These are phyloP conservation scores for Dendrolimus kikuchii DNA, from an alignment of 1,140 invertebrate genomes.

Conservation along the genomic window DNA sequence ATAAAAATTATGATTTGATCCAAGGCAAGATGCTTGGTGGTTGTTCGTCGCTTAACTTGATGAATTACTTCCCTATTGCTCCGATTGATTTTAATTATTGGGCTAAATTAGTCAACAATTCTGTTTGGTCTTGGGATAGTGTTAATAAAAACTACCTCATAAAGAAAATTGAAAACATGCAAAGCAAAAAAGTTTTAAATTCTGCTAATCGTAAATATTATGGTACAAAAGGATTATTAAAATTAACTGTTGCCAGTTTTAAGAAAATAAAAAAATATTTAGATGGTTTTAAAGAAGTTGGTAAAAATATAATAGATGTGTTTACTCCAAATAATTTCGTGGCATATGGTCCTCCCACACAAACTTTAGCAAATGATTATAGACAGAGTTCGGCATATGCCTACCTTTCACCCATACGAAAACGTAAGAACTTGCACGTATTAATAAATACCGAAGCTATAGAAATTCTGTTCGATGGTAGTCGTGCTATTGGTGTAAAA, in stretches of 20 bases:
- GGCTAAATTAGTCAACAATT: conserved; percentile 71
- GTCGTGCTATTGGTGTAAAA: conserved; percentile 59
- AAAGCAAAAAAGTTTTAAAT: conserved; percentile 11
- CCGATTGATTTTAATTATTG: conserved; percentile 74
- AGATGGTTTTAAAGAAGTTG: conserved; percentile 17
- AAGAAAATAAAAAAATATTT: conserved; percentile 5
- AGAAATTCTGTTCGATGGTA: conserved; percentile 75
- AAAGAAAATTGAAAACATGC: conserved; percentile 28
- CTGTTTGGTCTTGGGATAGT: conserved; percentile 82
- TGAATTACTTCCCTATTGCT: conserved; percentile 80
- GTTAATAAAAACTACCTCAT: conserved; percentile 40
- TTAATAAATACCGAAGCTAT: conserved; percentile 19
- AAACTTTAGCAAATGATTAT: conserved; percentile 70
- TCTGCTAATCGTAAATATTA: conserved; percentile 11
- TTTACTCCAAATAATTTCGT: conserved; percentile 12
- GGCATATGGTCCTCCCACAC: conserved; percentile 32
- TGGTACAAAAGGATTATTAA: conserved; percentile 14
- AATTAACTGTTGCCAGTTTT: conserved; percentile 9
- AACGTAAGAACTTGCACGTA: conserved; percentile 67
- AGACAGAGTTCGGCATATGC: conserved; percentile 73
- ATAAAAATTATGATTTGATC: conserved; percentile 75
- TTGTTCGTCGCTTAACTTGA: conserved; percentile 81
- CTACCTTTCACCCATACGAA: conserved; percentile 67
- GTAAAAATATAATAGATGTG: conserved; percentile 15
- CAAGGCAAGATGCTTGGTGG: conserved; percentile 80